These are phyloP conservation scores for Gymnopithys bicolor DNA, from an alignment of 2,797 vertebrate species.

Conservation along the genomic window DNA sequence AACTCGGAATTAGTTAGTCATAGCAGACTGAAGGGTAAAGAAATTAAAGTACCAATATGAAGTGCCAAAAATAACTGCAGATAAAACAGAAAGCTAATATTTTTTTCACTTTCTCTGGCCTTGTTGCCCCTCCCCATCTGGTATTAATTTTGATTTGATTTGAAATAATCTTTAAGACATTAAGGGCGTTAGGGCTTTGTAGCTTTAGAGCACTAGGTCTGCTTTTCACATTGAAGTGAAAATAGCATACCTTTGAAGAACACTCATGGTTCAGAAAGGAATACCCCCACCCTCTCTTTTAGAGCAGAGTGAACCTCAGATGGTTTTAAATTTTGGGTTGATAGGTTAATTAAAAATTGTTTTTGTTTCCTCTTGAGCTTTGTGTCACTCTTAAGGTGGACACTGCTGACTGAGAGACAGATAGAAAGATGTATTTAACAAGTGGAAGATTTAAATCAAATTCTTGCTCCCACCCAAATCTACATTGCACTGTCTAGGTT, in stretches of 20 bases:
- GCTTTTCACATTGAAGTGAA: conserved; percentile 44
- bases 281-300: background rate
- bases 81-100: conserved; percentile 35
- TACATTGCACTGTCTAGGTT: background rate
- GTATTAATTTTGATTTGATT: conserved; percentile 65
- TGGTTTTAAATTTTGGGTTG: conserved; percentile 24
- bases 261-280: background rate
- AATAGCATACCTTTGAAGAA: conserved; percentile 29
- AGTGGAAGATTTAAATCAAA: background rate
- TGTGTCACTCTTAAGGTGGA: background rate
- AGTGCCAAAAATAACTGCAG: conserved; percentile 67
- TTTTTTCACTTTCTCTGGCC: conserved; percentile 30
- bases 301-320: background rate
- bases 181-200: background rate
- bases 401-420: conserved; percentile 24
- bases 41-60: conserved; percentile 22
- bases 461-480: background rate
- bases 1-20: conserved; percentile 60
- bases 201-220: conserved; percentile 31
- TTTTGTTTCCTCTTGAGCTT: background rate
- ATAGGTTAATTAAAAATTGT: conserved; percentile 7
- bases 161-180: conserved; percentile 62
- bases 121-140: conserved; percentile 50
- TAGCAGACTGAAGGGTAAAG: conserved; percentile 36
- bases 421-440: conserved; percentile 25